Base-by-base conservation (phyloP, 2,113 vertebrate species). In the Cnemophilus loriae region DNA sequence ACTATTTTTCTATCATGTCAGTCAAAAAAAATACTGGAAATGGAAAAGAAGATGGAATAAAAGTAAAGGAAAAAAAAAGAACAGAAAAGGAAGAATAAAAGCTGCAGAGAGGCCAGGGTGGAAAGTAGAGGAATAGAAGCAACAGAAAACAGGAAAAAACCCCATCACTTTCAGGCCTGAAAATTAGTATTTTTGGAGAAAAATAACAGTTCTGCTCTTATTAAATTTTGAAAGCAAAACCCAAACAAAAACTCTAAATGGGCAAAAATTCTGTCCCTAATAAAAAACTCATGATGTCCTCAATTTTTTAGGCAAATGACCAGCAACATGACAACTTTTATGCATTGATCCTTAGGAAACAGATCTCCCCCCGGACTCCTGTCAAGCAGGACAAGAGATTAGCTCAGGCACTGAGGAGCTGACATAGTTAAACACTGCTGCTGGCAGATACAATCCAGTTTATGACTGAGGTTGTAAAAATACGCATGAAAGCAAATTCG, bases 371-470 rank as follows among this genome's bases (percentile, higher is more conserved):
- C 80, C 47, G 0, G 4, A 63, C 44, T 86, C 93, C 64, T 92
- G 92, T 91, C 91, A 92, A 81, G 78, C 84, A 87, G 93, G 94
- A 95, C 86, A 84, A 87, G 95, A 89, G 89, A 96, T 94, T 93
- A 95, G 55, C 88, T 71, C 64, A 42, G 82, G 59, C 92, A 83
- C 85, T 1, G 22, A 96, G 93, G 85, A 91, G 87, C 90, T 96
- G 93, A 94, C 96, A 94, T 47, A 94, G 94, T 93, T 96, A 96
- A 94, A 94, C 88, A 77, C 47, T 89, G 90, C 95, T 95, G 92
- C 93, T 96, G 90, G 87, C 92, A 92, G 86, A 95, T 53, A 89
- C 83, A 67, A 75, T 84, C 80, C 88, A 87, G 92, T 95, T 93
- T 94, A 95, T 89, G 81, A 93, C 76, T 42, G 77, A 79, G 90